A percentile compares a stretch with the other conserved stretches of the same genome.
phyloP scores from a whole-genome alignment of 2,888 invertebrate genomes.

The Leptopilina syphax region DNA sequence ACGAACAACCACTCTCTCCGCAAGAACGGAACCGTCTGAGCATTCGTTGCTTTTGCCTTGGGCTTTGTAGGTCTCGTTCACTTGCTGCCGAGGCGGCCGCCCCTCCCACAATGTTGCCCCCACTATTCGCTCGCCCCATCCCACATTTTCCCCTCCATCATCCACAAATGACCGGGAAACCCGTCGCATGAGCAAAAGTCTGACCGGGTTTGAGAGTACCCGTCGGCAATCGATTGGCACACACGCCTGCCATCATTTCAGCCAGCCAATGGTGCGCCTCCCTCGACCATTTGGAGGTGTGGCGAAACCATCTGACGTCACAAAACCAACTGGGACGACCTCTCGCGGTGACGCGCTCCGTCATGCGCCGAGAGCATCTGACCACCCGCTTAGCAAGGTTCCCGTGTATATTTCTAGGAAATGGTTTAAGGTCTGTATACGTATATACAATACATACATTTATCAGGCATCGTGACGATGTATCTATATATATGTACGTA shows the following conservation, averaged over 20 bases:
- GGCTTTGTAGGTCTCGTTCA: constrained; percentile 61
- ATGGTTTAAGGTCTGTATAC: constrained; percentile 9
- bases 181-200: constrained; percentile 60
- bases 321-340: constrained; percentile 62
- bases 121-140: constrained; percentile 53
- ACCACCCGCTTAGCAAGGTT: constrained; percentile 4
- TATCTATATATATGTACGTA: background rate
- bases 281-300: constrained; percentile 62
- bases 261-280: constrained; percentile 66
- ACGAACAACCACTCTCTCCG: constrained; percentile 75
- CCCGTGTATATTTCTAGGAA: constrained; percentile 6
- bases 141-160: constrained; percentile 46
- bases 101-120: constrained; percentile 37
- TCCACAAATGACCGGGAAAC: constrained; percentile 52
- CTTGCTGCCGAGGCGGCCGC: constrained; percentile 46
- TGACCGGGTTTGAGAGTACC: constrained; percentile 58
- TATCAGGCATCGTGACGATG: background rate
- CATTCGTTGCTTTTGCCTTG: constrained; percentile 72
- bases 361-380: constrained; percentile 47
- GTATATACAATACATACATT: background rate
- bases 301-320: constrained; percentile 67
- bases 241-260: constrained; percentile 75
- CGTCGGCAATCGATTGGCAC: constrained; percentile 74
- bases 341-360: constrained; percentile 63
- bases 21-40: constrained; percentile 72